These are phyloP conservation scores for Lagenorhynchus albirostris DNA, from an alignment of 2,113 vertebrate genomes.

Conservation along the genomic window DNA sequence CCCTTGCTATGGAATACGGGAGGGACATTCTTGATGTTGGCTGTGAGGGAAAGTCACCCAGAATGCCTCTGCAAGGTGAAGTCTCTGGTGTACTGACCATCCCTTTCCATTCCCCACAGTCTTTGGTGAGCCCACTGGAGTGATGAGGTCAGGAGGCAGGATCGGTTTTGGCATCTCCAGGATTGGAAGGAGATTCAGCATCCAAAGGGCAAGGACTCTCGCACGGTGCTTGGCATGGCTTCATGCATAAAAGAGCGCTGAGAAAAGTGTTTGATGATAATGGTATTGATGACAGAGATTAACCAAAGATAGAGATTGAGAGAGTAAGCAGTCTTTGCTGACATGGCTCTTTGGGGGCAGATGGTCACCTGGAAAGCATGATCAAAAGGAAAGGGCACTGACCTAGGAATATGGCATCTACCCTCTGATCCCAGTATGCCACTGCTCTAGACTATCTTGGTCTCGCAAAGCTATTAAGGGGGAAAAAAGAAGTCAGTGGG, in stretches of 20 bases:
- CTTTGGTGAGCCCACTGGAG: not conserved
- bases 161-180: not conserved
- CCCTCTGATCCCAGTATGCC: not conserved
- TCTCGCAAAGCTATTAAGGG: not conserved
- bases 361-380: not conserved
- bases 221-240: not conserved
- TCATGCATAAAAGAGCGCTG: not conserved
- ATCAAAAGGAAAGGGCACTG: not conserved
- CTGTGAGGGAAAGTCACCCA: conserved; percentile 87
- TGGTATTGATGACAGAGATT: not conserved
- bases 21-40: conserved; percentile 82
- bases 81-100: not conserved
- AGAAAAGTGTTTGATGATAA: not conserved
- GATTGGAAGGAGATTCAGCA: not conserved
- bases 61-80: conserved; percentile 92
- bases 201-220: not conserved
- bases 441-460: not conserved
- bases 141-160: not conserved
- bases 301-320: not conserved
- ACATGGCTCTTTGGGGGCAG: not conserved
- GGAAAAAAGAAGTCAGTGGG: not conserved
- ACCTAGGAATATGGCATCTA: not conserved
- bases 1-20: conserved; percentile 78
- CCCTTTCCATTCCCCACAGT: not conserved
- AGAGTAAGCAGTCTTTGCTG: not conserved